Conservation (phyloP, 1,140 invertebrate species). For the Hirudo medicinalis region DNA sequence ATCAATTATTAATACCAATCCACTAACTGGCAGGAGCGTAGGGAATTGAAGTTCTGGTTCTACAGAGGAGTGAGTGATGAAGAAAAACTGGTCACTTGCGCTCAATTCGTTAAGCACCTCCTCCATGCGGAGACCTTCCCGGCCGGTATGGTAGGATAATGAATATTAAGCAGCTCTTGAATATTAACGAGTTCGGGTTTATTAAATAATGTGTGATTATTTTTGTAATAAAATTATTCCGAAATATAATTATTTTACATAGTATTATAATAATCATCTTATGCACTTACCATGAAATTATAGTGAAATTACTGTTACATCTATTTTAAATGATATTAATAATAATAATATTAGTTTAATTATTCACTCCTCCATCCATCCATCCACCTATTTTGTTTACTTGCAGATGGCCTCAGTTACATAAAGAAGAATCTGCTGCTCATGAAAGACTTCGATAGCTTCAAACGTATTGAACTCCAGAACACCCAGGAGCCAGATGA, state of each 20-base stretch:
- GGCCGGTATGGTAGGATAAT: neutral
- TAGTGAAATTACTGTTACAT: too few species aligned
- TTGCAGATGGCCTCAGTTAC: slow-evolving; percentile 8
- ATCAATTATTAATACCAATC: too few species aligned
- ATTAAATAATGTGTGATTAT: too few species aligned
- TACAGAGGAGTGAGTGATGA: neutral
- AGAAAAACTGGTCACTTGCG: neutral
- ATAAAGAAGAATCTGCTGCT: slow-evolving; percentile 17
- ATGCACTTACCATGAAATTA: too few species aligned
- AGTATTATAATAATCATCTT: too few species aligned
- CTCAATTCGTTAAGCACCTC: neutral
- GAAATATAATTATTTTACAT: too few species aligned
- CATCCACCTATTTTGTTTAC: neutral
- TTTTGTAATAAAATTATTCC: too few species aligned
- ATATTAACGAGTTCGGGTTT: too few species aligned
- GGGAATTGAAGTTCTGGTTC: neutral
- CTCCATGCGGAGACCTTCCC: neutral
- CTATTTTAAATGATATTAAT: too few species aligned
- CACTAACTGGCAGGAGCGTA: neutral
- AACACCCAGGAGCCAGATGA: slow-evolving; percentile 6
- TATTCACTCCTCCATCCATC: too few species aligned
- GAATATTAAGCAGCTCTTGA: neutral
- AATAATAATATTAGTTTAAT: too few species aligned
- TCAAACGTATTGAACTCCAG: slow-evolving; percentile 6
- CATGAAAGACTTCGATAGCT: neutral